Evolutionary conservation across 2,113 vertebrate species (phyloP).

Genomic region (Thamnaconus septentrionalis): DNA sequence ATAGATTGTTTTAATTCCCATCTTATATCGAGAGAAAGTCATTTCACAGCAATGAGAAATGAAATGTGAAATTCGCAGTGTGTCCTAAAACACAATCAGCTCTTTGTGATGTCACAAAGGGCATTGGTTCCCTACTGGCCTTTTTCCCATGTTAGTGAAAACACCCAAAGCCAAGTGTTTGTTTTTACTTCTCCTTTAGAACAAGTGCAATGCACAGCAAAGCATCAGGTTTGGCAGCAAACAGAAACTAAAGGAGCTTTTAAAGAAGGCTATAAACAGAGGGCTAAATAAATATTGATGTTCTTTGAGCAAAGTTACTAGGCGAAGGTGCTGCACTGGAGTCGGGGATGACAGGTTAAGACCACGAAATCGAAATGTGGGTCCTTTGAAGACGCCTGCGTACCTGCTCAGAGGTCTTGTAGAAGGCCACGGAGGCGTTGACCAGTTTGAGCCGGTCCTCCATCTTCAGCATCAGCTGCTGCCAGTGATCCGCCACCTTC

Average conservation of each 20-base stretch:
- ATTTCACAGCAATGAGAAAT: not conserved
- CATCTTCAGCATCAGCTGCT: conserved; percentile 99
- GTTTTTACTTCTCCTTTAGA: no score
- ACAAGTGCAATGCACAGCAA: no score
- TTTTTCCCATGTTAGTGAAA: no score
- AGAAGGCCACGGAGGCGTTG: conserved; percentile 98
- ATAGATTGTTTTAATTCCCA: not conserved
- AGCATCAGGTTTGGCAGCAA: no score
- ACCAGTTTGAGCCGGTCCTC: conserved; percentile 98
- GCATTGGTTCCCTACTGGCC: no score
- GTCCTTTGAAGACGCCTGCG: not conserved
- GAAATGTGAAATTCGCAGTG: not conserved
- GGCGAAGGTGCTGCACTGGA: no score
- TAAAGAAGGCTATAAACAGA: no score
- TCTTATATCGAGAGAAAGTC: not conserved
- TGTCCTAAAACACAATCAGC: not conserved
- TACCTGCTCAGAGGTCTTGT: conserved; percentile 99
- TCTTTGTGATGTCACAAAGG: not conserved
- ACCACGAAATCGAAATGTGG: not conserved
- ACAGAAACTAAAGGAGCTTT: no score
- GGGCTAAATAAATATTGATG: no score
- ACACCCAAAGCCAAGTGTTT: no score
- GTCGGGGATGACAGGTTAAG: no score
- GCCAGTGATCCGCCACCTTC: conserved; percentile 95
- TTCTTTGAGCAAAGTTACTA: no score